Evolutionary conservation across 2,113 vertebrate species (phyloP), one percentile per base, ranked within the genome.

Genomic region (Leucopternis melanops): DNA sequence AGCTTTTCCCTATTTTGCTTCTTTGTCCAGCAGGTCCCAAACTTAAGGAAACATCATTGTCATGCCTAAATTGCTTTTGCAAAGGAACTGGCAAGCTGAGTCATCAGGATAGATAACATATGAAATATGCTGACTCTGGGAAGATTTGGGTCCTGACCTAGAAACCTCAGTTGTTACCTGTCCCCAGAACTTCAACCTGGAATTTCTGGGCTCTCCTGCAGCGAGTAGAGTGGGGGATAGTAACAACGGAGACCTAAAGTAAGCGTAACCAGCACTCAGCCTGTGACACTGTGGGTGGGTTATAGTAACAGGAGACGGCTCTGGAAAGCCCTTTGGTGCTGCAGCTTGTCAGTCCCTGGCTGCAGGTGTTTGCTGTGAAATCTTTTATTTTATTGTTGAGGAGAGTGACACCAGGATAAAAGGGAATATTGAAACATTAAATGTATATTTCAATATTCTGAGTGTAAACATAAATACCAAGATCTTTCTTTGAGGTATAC

Each of bases 91-190:
- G 75, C 66, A 97, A 90, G 88, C 71, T 94, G 81, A 87, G 75
- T 85, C 69, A 93, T 88, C 54, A 75, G 59, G 80, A 91, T 69
- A 92, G 63, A 67, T 89, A 97, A 79, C 94, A 90, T 70, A 97
- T 8, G 61, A 89, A 93, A 95, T 93, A 92, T 97, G 95, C 88
- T 97, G 94, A 89, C 91, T 97, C 92, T 83, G 81, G 65, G 87
- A 95, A 97, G 94, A 82, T 92, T 95, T 94, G 94, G 73, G 88
- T 97, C 86, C 91, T 97, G 88, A 73, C 72, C 70, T 72, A 96
- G 95, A 95, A 94, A 94, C 59, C 83, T 97, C 94, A 83, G 69
- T 42, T 96, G 38, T 93, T 91, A 92, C 42, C n/a, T 93, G 38
- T 90, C 52, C 65, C 72, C 87, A 96, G 92, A 94, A 62, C 78